Conservation (phyloP, 2,888 invertebrate genomes). For the Phortica magna region DNA sequence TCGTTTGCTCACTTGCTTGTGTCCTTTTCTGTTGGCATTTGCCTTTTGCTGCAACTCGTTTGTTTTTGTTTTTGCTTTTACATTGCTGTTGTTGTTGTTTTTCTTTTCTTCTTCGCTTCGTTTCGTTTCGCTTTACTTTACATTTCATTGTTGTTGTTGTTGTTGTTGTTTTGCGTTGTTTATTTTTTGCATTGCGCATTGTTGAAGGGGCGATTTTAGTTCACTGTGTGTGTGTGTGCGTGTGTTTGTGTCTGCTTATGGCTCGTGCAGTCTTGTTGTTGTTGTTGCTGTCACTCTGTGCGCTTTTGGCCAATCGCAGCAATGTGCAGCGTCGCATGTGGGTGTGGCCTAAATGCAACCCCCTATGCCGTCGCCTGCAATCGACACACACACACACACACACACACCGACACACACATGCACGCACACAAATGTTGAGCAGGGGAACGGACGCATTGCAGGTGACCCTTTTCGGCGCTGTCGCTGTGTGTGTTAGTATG, state of each 20-base stretch:
- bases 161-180: slow-evolving; percentile 38
- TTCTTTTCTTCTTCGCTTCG: slow-evolving; percentile 32
- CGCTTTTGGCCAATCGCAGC: slow-evolving; percentile 73
- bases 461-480: slow-evolving; percentile 10
- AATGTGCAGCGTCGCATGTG: slow-evolving; percentile 73
- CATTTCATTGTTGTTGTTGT: slow-evolving; percentile 48
- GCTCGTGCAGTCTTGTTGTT: slow-evolving; percentile 54
- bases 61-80: slow-evolving; percentile 34
- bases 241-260: slow-evolving; percentile 68
- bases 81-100: slow-evolving; percentile 26
- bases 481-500: background rate
- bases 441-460: slow-evolving; percentile 6
- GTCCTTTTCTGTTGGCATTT: background rate
- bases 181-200: slow-evolving; percentile 37
- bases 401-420: background rate
- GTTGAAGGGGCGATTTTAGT: slow-evolving; percentile 29
- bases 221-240: slow-evolving; percentile 32
- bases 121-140: slow-evolving; percentile 39
- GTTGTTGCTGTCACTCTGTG: slow-evolving; percentile 21
- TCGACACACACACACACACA: slow-evolving; percentile 23
- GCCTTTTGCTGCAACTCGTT: slow-evolving; percentile 13
- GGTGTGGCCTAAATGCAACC: slow-evolving; percentile 77
- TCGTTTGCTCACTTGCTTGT: background rate
- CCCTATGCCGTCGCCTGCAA: slow-evolving; percentile 53
- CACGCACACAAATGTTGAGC: slow-evolving; percentile 10